These are phyloP conservation scores for Leptestheria dahalacensis DNA, from an alignment of 1,140 invertebrate species.

Conservation along the genomic window DNA sequence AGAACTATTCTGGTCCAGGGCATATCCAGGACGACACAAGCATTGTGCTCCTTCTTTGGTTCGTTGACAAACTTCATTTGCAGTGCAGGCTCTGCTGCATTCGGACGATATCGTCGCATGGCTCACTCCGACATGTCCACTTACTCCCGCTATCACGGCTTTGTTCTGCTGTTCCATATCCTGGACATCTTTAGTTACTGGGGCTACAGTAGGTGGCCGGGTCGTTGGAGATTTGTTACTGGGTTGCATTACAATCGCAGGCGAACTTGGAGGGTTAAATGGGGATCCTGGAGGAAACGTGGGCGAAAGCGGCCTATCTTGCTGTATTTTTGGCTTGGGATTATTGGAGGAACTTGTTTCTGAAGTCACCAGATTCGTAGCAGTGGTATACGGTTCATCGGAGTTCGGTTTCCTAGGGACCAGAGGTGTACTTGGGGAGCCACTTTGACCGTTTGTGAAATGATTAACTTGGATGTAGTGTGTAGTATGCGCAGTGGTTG, in stretches of 20 bases:
- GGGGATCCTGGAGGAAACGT: background rate
- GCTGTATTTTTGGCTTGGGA: background rate
- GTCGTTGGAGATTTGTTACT: background rate
- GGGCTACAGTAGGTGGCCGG: background rate
- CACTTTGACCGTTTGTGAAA: too few species aligned
- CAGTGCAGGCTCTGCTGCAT: background rate
- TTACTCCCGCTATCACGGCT: conserved; percentile 1
- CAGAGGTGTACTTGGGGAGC: too few species aligned
- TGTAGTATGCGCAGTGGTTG: too few species aligned
- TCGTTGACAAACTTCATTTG: background rate
- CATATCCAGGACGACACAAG: conserved; percentile 11
- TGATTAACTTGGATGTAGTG: too few species aligned
- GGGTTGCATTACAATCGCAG: background rate
- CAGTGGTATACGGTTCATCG: background rate
- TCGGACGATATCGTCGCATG: background rate
- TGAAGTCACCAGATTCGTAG: too few species aligned
- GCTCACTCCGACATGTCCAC: conserved; percentile 5
- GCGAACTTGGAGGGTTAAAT: background rate
- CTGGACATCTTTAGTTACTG: background rate
- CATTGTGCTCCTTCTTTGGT: background rate
- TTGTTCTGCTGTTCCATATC: conserved; percentile 1
- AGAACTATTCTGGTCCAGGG: background rate
- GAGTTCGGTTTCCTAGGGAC: too few species aligned
- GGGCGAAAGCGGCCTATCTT: background rate
- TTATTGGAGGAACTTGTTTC: background rate